phyloP scores from a whole-genome alignment of 2,888 invertebrate species.

The Amiota communis region DNA sequence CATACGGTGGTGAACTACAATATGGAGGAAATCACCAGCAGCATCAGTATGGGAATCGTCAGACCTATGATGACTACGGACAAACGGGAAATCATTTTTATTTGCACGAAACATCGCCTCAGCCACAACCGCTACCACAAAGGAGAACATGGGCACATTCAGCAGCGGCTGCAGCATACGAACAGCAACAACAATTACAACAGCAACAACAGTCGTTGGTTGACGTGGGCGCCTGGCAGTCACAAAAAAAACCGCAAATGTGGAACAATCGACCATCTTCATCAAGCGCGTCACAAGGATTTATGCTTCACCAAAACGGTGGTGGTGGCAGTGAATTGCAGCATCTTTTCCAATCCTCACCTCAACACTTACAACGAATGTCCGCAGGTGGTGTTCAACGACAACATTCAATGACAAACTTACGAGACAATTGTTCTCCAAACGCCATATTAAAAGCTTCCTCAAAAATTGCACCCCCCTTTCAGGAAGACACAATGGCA shows the following conservation, averaged over 20 bases:
- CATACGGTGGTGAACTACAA: slow-evolving; percentile 52
- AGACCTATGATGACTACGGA: slow-evolving; percentile 75
- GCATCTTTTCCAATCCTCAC: slow-evolving; percentile 77
- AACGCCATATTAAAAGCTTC: slow-evolving; percentile 53
- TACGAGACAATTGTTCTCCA: slow-evolving; percentile 64
- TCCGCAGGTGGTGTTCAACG: slow-evolving; percentile 56
- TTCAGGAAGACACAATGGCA: slow-evolving; percentile 86
- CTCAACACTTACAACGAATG: slow-evolving; percentile 76
- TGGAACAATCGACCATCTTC: slow-evolving; percentile 61
- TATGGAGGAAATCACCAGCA: slow-evolving; percentile 66
- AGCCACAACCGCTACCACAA: slow-evolving; percentile 70
- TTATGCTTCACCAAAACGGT: slow-evolving; percentile 82
- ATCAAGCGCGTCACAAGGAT: slow-evolving; percentile 71
- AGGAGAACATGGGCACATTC: slow-evolving; percentile 82
- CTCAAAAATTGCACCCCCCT: slow-evolving; percentile 36
- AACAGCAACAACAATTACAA: slow-evolving; percentile 65
- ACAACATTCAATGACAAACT: slow-evolving; percentile 65
- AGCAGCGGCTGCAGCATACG: slow-evolving; percentile 66
- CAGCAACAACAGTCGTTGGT: slow-evolving; percentile 67
- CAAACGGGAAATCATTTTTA: slow-evolving; percentile 80
- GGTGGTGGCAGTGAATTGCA: slow-evolving; percentile 76
- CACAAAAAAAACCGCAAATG: slow-evolving; percentile 64
- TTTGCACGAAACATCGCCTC: slow-evolving; percentile 78
- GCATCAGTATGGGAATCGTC: slow-evolving; percentile 59
- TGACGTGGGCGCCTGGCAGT: slow-evolving; percentile 72